phyloP scores from a whole-genome alignment of 2,888 invertebrate species.

The Dryadula phaetusa region DNA sequence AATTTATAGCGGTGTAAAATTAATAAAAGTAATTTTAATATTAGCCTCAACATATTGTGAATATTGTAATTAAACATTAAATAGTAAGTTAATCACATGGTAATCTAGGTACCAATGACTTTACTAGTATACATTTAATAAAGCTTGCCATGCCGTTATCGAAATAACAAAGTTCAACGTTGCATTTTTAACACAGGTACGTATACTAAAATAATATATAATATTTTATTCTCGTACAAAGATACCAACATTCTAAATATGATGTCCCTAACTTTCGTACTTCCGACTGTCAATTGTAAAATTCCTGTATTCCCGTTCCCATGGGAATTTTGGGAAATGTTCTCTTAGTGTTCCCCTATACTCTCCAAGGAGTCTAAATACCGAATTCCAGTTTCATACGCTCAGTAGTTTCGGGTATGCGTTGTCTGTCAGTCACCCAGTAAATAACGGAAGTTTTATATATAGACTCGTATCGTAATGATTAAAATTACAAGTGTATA shows the following conservation, averaged over 20 bases:
- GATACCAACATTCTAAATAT: background rate
- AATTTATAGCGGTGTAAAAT: no score
- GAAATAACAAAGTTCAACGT: background rate
- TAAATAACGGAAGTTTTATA: background rate
- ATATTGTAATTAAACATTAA: no score
- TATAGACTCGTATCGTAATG: background rate
- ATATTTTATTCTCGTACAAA: background rate
- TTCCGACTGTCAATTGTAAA: background rate
- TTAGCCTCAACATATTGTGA: no score
- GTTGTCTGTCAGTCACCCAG: conserved; percentile 1
- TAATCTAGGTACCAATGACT: no score
- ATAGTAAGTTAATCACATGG: no score
- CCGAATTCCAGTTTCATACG: background rate
- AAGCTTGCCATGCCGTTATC: no score
- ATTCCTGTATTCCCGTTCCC: background rate
- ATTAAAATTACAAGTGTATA: background rate
- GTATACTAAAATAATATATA: no score
- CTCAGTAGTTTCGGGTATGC: background rate
- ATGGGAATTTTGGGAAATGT: background rate
- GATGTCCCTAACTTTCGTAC: background rate
- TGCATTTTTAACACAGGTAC: background rate
- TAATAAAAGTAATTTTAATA: no score
- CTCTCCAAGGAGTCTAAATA: background rate
- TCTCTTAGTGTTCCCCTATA: background rate
- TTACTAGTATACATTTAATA: no score